Evolutionary conservation across 2,888 invertebrate species (phyloP).

Genomic region (Odontocerum albicorne): DNA sequence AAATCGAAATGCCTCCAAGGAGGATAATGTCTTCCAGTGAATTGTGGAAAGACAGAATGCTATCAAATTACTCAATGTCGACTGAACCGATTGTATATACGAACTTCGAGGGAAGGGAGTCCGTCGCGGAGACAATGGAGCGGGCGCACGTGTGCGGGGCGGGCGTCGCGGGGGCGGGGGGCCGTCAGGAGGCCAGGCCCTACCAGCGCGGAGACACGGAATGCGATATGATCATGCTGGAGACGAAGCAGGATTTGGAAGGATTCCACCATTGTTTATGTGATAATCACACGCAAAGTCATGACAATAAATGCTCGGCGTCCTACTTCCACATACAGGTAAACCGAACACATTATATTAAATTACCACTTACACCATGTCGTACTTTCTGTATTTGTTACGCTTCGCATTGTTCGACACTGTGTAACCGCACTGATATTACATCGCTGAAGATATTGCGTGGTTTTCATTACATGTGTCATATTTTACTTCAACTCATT

Average conservation of each 20-base stretch:
- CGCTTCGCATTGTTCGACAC: too few species aligned
- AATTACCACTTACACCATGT: too few species aligned
- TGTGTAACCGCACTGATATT: too few species aligned
- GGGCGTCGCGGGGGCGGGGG: constrained; percentile 43
- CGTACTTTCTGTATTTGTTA: too few species aligned
- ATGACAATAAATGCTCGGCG: constrained; percentile 47
- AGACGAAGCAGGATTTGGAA: constrained; percentile 39
- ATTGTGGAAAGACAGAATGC: constrained; percentile 52
- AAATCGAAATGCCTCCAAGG: constrained; percentile 40
- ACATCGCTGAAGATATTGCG: too few species aligned
- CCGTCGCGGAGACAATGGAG: constrained; percentile 40
- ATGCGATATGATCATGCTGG: constrained; percentile 47
- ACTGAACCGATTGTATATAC: constrained; percentile 30
- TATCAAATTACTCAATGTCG: constrained; percentile 41
- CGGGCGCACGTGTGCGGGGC: constrained; percentile 46
- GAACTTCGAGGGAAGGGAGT: constrained; percentile 46
- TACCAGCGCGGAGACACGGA: constrained; percentile 43
- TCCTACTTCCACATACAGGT: constrained; percentile 55
- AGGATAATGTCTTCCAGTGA: constrained; percentile 53
- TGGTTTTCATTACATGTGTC: too few species aligned
- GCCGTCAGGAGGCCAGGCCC: constrained; percentile 16
- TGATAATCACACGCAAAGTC: constrained; percentile 38
- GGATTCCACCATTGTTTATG: constrained; percentile 37
- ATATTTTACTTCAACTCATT: too few species aligned
- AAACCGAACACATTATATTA: constrained; percentile 39